Conservation (phyloP, 2,888 invertebrate species). For the Limnephilus marmoratus region DNA sequence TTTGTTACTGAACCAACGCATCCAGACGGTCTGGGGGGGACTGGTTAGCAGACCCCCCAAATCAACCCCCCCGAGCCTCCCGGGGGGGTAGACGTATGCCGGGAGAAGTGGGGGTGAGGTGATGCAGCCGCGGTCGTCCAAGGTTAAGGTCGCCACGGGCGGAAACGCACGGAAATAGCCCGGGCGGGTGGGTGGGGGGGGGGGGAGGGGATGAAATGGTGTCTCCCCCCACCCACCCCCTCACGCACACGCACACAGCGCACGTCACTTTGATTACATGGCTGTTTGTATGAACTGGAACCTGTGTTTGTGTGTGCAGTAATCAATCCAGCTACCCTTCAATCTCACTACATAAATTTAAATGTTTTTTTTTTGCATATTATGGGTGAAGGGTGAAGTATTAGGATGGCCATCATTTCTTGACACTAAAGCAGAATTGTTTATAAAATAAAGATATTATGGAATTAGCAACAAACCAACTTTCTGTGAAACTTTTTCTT, state of each 20-base stretch:
- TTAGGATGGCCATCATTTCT: not conserved
- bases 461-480: no score
- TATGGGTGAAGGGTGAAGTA: not conserved
- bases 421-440: not conserved
- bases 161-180: slow-evolving; percentile 63
- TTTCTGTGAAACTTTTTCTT: no score
- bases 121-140: slow-evolving; percentile 60
- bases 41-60: not conserved
- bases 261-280: not conserved
- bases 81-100: not conserved
- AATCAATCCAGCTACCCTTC: not conserved
- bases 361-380: not conserved
- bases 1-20: slow-evolving; percentile 11
- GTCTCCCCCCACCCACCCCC: not conserved
- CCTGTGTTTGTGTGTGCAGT: not conserved
- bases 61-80: not conserved
- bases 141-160: slow-evolving; percentile 66
- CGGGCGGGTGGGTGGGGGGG: not conserved
- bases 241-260: slow-evolving; percentile 29
- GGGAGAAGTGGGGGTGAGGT: slow-evolving; percentile 17
- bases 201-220: not conserved
- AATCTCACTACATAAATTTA: not conserved
- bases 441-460: not conserved
- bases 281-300: not conserved
- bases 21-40: not conserved